Evolutionary conservation across 2,888 invertebrate species (phyloP), one percentile per base, ranked within the genome.

Genomic region (Agapostemon virescens): DNA sequence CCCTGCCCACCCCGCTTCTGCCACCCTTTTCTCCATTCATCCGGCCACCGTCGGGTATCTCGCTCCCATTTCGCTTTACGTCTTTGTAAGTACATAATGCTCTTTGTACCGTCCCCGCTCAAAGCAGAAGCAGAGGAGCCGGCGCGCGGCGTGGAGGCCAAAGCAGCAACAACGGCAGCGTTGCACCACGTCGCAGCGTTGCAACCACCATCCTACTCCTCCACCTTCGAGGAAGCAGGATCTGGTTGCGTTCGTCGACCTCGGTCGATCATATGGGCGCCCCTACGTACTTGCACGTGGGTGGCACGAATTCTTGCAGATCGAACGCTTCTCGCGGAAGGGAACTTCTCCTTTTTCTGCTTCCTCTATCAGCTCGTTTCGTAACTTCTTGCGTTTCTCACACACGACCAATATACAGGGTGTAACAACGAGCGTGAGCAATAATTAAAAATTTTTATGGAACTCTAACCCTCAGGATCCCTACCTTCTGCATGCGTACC

Each of bases 61-160:
- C 90, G 90, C 89, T 90, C 89, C 88, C 89, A 90, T 91, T 91
- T 88, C 89, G 87, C 85, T 89, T 90, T 90, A 90, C 89, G 89
- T 90, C 91, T 91, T 88, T 90, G 89, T 63, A 63, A 63, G 63
- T 91, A 90, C 88, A 87, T 90, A 90, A 90, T 90, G 87, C 89
- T 86, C 90, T 90, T 90, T 90, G 91, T 90, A 90, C 85, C 87
- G 83, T 86, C 85, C 86, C 85, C 86, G 85, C 82, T 74, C 52
- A 71, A 58, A 71, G 79, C 82, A 74, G 69, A 81, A 26, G 77
- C 80, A 67, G 74, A 30, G 74, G 33, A 61, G 69, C 69, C 69
- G 49, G 49, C 42, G 72, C 64, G 45, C 49, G 45, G 42, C 42
- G 45, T n/a, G 40, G 76, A 36, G n/a, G 69, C 30, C 20, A 33